Percentiles rank a stretch among this genome's conserved stretches.
Evolutionary conservation across 2,113 vertebrate species (phyloP).

Genomic region (Thunnus thynnus): DNA sequence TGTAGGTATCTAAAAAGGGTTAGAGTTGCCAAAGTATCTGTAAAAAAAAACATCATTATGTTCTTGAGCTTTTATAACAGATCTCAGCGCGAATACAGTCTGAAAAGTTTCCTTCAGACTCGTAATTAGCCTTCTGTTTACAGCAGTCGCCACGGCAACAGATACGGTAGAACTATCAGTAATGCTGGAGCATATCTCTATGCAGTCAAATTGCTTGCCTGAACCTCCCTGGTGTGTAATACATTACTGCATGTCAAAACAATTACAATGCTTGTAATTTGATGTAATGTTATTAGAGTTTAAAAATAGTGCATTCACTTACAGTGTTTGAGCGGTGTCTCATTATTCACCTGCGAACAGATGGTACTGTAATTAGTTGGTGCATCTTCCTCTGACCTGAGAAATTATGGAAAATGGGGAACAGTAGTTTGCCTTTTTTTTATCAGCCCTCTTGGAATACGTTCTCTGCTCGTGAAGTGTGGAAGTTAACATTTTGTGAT

Average conservation of each 20-base stretch:
- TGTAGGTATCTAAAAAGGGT: neutral
- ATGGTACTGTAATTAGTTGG: conserved; percentile 8
- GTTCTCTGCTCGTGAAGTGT: neutral
- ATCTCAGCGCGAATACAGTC: neutral
- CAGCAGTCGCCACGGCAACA: conserved; percentile 1
- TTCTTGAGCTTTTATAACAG: neutral
- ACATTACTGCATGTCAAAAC: neutral
- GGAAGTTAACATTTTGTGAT: neutral
- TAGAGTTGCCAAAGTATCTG: neutral
- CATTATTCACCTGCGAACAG: conserved; percentile 10
- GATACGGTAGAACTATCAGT: neutral
- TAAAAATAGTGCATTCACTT: neutral
- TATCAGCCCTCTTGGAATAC: neutral
- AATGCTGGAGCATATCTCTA: neutral
- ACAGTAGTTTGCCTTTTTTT: neutral
- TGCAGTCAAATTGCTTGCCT: neutral
- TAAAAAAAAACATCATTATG: neutral
- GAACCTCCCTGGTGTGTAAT: neutral
- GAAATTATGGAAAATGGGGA: conserved; percentile 6
- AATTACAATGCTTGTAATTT: neutral
- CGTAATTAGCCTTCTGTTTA: neutral
- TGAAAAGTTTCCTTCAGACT: neutral
- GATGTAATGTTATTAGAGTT: neutral
- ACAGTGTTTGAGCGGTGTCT: neutral
- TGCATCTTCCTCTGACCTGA: conserved; percentile 7